phyloP scores from a whole-genome alignment of 2,888 invertebrate species.

The Ceraclea dissimilis region DNA sequence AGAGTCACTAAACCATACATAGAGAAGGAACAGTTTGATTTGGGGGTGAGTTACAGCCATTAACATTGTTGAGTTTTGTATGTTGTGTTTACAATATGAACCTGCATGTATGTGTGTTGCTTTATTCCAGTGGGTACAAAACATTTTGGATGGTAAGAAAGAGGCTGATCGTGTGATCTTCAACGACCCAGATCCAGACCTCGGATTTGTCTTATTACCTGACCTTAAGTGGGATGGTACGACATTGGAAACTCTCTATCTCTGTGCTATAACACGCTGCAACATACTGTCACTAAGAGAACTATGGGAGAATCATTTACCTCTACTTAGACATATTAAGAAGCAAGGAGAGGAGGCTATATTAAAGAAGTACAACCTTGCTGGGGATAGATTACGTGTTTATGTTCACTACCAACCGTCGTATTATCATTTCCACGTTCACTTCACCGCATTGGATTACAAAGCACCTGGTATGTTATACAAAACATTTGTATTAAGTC shows the following conservation, averaged over 20 bases:
- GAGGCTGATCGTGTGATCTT: slow-evolving; percentile 83
- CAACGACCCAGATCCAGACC: slow-evolving; percentile 68
- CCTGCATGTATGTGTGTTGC: not conserved
- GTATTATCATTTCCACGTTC: slow-evolving; percentile 94
- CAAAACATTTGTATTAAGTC: too few relatives aligned
- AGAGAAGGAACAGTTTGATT: slow-evolving; percentile 62
- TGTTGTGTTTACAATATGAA: not conserved
- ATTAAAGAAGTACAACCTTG: slow-evolving; percentile 65
- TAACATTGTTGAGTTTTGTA: not conserved
- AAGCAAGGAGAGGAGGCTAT: slow-evolving; percentile 71
- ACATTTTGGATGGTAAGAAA: slow-evolving; percentile 85
- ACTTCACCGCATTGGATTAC: slow-evolving; percentile 75
- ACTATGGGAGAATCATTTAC: slow-evolving; percentile 67
- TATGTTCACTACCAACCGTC: slow-evolving; percentile 96
- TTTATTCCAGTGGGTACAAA: slow-evolving; percentile 82
- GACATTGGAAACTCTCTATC: slow-evolving; percentile 65
- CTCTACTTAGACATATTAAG: slow-evolving; percentile 73
- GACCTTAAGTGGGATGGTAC: slow-evolving; percentile 96
- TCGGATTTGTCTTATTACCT: slow-evolving; percentile 82
- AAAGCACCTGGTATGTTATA: slow-evolving; percentile 59
- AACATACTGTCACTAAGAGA: slow-evolving; percentile 81
- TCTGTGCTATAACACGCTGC: slow-evolving; percentile 71
- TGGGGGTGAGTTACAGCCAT: slow-evolving; percentile 55
- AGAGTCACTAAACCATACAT: slow-evolving; percentile 72
- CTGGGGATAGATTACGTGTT: slow-evolving; percentile 63